Percentiles rank a stretch among this genome's conserved stretches.
These are phyloP conservation scores for Vannuccia rotundouncinata DNA, from an alignment of 2,888 invertebrate genomes.

Conservation along the genomic window DNA sequence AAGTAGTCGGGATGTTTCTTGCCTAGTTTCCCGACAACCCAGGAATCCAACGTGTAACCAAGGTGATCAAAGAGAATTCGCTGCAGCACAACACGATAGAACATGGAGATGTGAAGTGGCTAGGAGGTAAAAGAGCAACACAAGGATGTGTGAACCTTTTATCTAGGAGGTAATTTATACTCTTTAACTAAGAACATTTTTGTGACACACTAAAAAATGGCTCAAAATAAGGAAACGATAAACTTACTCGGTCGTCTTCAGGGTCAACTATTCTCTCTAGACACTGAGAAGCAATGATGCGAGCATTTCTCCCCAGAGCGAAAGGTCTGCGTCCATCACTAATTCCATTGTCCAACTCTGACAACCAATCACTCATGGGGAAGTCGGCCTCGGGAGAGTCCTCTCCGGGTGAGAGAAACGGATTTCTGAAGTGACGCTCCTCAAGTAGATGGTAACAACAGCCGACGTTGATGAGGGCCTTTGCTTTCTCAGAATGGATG, in stretches of 20 bases:
- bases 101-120: slow-evolving; percentile 59
- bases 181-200: too few relatives aligned
- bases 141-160: too few relatives aligned
- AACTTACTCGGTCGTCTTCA: slow-evolving; percentile 3
- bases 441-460: slow-evolving; percentile 78
- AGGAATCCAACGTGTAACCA: slow-evolving; percentile 47
- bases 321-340: slow-evolving; percentile 45
- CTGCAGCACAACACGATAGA: slow-evolving; percentile 70
- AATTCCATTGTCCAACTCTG: slow-evolving; percentile 36
- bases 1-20: slow-evolving; percentile 64
- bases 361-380: slow-evolving; percentile 44
- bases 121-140: too few relatives aligned
- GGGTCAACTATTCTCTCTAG: slow-evolving; percentile 63
- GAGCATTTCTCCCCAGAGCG: slow-evolving; percentile 67
- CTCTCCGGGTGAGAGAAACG: background rate
- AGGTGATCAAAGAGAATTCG: slow-evolving; percentile 58
- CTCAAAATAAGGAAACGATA: too few relatives aligned
- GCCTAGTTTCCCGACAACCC: slow-evolving; percentile 58
- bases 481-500: slow-evolving; percentile 55
- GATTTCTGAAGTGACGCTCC: slow-evolving; percentile 42
- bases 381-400: background rate
- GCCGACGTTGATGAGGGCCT: slow-evolving; percentile 71
- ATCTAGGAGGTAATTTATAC: too few relatives aligned
- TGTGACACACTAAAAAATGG: too few relatives aligned
- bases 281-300: slow-evolving; percentile 78